Conservation (phyloP, 2,113 vertebrate species). For the Anser brachyrhynchus region DNA sequence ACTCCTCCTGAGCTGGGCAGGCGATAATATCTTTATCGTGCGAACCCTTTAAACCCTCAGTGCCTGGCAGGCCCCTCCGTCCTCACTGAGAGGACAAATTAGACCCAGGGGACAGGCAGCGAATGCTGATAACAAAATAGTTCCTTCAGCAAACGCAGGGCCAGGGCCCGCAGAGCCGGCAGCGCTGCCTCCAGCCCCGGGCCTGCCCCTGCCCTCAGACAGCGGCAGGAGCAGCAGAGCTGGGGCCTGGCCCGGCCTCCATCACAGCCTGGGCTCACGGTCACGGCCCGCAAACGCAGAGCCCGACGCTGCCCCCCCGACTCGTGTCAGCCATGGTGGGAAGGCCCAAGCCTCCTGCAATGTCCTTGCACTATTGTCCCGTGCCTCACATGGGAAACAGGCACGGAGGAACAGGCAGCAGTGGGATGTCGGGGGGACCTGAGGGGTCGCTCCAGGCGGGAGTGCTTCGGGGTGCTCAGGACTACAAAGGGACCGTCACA, state of each 20-base stretch:
- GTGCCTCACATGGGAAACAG: accelerated
- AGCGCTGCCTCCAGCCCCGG: background rate
- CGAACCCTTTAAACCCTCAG: background rate
- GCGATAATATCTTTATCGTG: background rate
- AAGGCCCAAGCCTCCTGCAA: accelerated
- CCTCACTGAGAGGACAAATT: background rate
- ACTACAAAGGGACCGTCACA: background rate
- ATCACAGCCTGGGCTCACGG: background rate
- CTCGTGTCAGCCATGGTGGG: accelerated
- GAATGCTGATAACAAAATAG: accelerated
- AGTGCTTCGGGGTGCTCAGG: background rate
- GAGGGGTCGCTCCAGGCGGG: background rate
- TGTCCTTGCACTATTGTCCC: background rate
- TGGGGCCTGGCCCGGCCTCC: background rate
- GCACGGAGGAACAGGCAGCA: background rate
- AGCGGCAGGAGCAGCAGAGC: background rate
- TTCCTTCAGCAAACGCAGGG: background rate
- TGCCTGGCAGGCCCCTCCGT: background rate
- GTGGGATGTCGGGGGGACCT: accelerated
- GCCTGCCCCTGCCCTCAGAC: accelerated
- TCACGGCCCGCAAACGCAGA: accelerated
- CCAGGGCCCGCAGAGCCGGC: accelerated
- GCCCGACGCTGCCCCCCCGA: accelerated
- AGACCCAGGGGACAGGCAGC: background rate
- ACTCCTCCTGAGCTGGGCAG: background rate